phyloP scores from a whole-genome alignment of 2,113 vertebrate genomes.

The Callocephalon fimbriatum region DNA sequence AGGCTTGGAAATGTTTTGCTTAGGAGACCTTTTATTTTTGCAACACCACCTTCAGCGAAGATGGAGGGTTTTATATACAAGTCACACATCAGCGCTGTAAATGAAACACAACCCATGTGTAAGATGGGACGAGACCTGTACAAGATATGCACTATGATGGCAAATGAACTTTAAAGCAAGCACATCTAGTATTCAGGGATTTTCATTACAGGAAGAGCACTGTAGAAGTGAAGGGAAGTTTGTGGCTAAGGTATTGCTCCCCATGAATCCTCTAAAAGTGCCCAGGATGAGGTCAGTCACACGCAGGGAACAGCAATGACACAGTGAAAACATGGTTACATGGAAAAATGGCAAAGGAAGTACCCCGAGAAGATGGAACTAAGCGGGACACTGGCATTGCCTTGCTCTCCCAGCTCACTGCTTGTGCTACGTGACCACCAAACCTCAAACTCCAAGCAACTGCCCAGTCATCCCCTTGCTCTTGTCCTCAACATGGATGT shows the following conservation, averaged over 20 bases:
- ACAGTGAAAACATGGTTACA: not conserved
- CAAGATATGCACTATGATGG: accelerated
- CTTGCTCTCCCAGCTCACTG: not conserved
- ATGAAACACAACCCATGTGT: not conserved
- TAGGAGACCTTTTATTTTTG: not conserved
- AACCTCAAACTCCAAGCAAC: not conserved
- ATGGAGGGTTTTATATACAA: not conserved
- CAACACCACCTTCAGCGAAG: not conserved
- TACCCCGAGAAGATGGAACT: not conserved
- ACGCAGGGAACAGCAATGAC: not conserved
- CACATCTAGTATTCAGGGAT: not conserved
- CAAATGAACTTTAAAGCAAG: not conserved
- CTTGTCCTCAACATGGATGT: not conserved
- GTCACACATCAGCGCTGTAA: not conserved
- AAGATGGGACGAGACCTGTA: not conserved
- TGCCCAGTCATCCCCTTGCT: not conserved
- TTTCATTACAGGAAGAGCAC: not conserved
- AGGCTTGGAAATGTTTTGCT: not conserved
- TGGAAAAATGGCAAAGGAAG: not conserved
- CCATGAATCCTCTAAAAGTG: not conserved
- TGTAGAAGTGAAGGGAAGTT: not conserved
- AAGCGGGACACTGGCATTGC: accelerated
- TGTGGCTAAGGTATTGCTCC: not conserved
- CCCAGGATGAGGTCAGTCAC: not conserved
- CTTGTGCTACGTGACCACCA: accelerated